Evolutionary conservation across 2,888 invertebrate species (phyloP).

Genomic region (Drosophila niveifrons): DNA sequence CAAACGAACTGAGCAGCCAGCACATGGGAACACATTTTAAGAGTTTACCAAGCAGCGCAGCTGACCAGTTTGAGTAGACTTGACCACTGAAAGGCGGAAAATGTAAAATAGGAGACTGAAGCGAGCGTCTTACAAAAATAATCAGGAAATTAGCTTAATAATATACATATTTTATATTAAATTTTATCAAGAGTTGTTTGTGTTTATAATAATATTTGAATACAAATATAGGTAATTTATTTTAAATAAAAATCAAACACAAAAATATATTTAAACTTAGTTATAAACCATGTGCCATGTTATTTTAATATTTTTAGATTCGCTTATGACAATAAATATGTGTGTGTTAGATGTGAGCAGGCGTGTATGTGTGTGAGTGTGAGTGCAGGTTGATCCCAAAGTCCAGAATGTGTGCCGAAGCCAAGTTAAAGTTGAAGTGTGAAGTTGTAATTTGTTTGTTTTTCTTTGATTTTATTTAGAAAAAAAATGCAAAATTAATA

Average conservation of each 20-base stretch:
- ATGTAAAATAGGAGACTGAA: conserved; percentile 31
- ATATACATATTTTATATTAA: not conserved
- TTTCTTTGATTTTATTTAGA: conserved; percentile 57
- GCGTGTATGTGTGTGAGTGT: conserved; percentile 29
- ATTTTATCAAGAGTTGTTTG: not conserved
- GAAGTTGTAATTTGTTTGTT: conserved; percentile 33
- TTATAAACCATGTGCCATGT: conserved; percentile 51
- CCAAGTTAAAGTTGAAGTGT: conserved; percentile 25
- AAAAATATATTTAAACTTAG: conserved; percentile 36
- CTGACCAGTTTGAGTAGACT: conserved; percentile 24
- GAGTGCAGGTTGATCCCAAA: conserved; percentile 60
- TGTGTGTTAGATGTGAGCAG: conserved; percentile 49
- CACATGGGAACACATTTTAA: conserved; percentile 20
- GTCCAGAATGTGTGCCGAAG: conserved; percentile 67
- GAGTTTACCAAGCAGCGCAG: conserved; percentile 1
- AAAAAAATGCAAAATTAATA: conserved; percentile 72
- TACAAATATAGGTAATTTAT: conserved; percentile 61
- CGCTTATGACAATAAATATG: conserved; percentile 21
- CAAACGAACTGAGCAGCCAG: conserved; percentile 32
- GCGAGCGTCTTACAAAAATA: conserved; percentile 16
- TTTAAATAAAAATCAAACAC: conserved; percentile 42
- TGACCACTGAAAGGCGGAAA: conserved; percentile 43
- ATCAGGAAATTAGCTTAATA: conserved; percentile 21
- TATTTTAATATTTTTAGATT: conserved; percentile 27
- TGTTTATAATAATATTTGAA: conserved; percentile 53